These are phyloP conservation scores for Patella caerulea DNA, from an alignment of 2,888 invertebrate genomes.

Conservation along the genomic window DNA sequence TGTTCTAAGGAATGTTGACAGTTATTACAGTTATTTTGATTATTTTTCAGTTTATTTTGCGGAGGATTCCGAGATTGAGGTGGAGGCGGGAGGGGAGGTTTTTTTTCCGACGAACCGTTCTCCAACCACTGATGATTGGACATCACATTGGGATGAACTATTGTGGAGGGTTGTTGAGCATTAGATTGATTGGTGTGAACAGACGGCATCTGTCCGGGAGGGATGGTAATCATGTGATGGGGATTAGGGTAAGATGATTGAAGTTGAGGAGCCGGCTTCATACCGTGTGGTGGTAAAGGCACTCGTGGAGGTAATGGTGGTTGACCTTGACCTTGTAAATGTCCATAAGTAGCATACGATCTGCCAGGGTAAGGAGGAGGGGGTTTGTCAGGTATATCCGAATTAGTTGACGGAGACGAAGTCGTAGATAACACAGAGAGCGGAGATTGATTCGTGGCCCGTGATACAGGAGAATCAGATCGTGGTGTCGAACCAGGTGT, in stretches of 20 bases:
- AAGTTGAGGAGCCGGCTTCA: constrained; percentile 21
- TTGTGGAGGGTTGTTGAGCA: constrained; percentile 16
- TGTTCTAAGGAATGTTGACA: neutral
- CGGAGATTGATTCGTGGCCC: constrained; percentile 69
- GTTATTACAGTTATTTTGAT: constrained; percentile 1
- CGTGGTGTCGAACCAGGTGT: constrained; percentile 42
- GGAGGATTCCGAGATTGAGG: constrained; percentile 16
- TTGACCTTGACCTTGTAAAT: constrained; percentile 35
- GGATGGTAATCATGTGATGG: constrained; percentile 16
- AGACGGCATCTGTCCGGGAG: constrained; percentile 28
- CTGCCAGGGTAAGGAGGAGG: constrained; percentile 68
- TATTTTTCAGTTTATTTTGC: neutral
- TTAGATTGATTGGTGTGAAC: constrained; percentile 23
- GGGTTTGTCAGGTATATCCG: constrained; percentile 68
- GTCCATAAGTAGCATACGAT: constrained; percentile 30
- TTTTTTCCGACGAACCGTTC: neutral
- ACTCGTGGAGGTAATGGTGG: constrained; percentile 59
- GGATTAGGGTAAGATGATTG: constrained; percentile 14
- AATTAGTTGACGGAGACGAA: constrained; percentile 70
- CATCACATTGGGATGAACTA: constrained; percentile 10
- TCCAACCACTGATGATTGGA: constrained; percentile 13
- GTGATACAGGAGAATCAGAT: constrained; percentile 67
- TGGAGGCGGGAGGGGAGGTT: constrained; percentile 4
- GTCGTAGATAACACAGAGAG: constrained; percentile 68
- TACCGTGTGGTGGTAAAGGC: constrained; percentile 45